Conservation (phyloP, 2,888 invertebrate species). For the Pachliopta kotzebuea region DNA sequence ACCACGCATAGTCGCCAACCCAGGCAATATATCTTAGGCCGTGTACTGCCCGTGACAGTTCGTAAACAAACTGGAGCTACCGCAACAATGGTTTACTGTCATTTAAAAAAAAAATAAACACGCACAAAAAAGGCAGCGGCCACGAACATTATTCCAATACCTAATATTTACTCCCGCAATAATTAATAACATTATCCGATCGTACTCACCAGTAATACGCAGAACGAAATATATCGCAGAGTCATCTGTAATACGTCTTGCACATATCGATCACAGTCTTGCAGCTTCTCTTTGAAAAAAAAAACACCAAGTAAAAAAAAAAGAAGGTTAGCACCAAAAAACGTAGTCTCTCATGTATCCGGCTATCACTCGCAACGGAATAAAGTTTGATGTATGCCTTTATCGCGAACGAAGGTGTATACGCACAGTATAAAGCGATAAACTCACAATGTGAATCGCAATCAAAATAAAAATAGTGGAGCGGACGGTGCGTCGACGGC, state of each 20-base stretch:
- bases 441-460: conserved; percentile 70
- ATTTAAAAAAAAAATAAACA: conserved; percentile 38
- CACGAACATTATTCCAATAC: too few relatives aligned
- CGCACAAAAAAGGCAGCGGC: conserved; percentile 27
- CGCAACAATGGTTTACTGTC: conserved; percentile 68
- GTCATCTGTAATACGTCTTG: conserved; percentile 79
- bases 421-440: conserved; percentile 46
- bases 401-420: conserved; percentile 45
- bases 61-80: conserved; percentile 81
- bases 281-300: conserved; percentile 70
- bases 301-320: conserved; percentile 75
- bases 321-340: conserved; percentile 76
- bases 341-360: conserved; percentile 44
- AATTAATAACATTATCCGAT: not conserved
- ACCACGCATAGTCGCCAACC: conserved; percentile 80
- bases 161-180: not conserved
- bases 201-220: conserved; percentile 68
- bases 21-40: conserved; percentile 81
- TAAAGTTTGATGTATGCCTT: conserved; percentile 53
- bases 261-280: conserved; percentile 79
- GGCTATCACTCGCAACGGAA: conserved; percentile 60
- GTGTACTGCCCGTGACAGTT: conserved; percentile 81
- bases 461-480: conserved; percentile 79
- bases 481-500: conserved; percentile 76
- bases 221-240: conserved; percentile 57